Conservation (phyloP, 2,888 invertebrate genomes). For the Caenorhabditis japonica region DNA sequence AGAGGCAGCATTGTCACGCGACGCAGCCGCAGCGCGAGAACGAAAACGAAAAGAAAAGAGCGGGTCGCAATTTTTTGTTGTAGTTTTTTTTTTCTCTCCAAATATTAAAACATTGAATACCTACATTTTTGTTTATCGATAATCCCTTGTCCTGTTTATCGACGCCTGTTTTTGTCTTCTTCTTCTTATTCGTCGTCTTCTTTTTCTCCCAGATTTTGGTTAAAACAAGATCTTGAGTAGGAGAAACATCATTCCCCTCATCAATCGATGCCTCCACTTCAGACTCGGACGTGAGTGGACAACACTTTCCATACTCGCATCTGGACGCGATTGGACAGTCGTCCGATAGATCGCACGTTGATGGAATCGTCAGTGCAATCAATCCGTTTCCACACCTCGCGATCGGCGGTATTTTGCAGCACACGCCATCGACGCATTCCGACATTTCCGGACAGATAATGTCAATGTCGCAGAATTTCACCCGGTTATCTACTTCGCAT, state of each 20-base stretch:
- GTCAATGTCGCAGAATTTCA: conserved; percentile 57
- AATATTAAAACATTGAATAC: not conserved
- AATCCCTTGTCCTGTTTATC: no score
- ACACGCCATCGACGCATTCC: conserved; percentile 65
- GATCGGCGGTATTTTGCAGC: conserved; percentile 53
- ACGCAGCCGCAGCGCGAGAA: no score
- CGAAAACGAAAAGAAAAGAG: no score
- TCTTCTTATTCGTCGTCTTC: conserved; percentile 21
- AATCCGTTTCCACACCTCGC: conserved; percentile 59
- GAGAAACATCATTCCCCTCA: conserved; percentile 9
- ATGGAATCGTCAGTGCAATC: conserved; percentile 60
- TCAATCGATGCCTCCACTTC: no score
- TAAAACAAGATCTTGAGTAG: conserved; percentile 17
- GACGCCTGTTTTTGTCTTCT: conserved; percentile 6
- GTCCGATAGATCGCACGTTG: conserved; percentile 49
- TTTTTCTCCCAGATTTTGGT: conserved; percentile 38
- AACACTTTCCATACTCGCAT: conserved; percentile 68
- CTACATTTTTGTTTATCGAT: conserved; percentile 31
- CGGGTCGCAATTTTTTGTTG: no score
- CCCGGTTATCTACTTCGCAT: conserved; percentile 54
- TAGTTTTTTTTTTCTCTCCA: no score
- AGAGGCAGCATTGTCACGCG: no score
- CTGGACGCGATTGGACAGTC: conserved; percentile 67
- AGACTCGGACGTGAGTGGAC: conserved; percentile 47
- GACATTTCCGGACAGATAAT: conserved; percentile 63